Base-by-base conservation (phyloP, 2,888 invertebrate species). In the Cynaeus angustus region DNA sequence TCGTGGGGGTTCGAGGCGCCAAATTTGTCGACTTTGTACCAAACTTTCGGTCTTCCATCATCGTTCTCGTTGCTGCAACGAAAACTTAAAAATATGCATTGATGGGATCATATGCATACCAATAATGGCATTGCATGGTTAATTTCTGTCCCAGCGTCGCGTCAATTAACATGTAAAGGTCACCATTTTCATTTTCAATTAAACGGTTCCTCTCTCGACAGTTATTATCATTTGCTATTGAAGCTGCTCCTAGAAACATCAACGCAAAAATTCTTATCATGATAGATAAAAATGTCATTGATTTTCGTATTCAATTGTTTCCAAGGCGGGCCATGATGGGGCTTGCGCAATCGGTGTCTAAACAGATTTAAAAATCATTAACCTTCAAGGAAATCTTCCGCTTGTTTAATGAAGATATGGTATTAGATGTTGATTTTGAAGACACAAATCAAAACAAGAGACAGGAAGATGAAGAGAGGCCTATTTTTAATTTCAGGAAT, bases 51-150 rank as follows among this genome's bases (percentile, higher is more conserved):
- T 46, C 83, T 79, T 3, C 78, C 78, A 71, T 85, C 84, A 68
- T 84, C 85, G 26, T 77, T 76, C 75, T 87, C 86, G 16, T 83
- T 81, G 71, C 86, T 83, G 67, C 46, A 61, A 21, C 21, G 21
- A 21, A 21, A 21, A 21, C 21, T 21, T 21, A 4, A 4, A 21
- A 4, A 21, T 21, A 21, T 21, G 1, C 4, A 1, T 1, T 21
- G 4, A 3, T 21, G 21, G 21, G 4, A 21, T 4, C 21, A 21
- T 41, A 1, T 41, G 12, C 41, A 41, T 41, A 41, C 86, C 88
- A 88, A 81, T 85, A 88, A 77, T 85, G 85, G 77, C 88, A 88
- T 74, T 86, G 84, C 66, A 88, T 78, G 41, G 82, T 77, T 61
- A 88, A 72, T 38, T 85, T 86, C 71, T 86, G 78, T 37, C 84